Evolutionary conservation across 2,113 vertebrate species (phyloP).

Genomic region (Dicaeum eximium): DNA sequence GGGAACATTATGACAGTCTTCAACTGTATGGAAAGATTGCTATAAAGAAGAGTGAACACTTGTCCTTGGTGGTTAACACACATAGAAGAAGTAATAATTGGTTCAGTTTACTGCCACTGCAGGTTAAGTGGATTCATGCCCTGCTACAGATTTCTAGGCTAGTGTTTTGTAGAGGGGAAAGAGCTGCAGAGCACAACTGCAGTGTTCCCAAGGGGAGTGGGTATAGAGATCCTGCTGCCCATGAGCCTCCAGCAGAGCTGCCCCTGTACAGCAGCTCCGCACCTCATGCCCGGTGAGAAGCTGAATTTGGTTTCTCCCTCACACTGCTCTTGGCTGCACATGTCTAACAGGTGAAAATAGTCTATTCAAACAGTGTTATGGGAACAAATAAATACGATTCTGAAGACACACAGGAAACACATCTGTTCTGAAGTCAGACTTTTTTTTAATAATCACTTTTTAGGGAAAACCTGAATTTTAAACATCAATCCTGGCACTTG

Average conservation of each 20-base stretch:
- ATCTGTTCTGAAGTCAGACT: neutral
- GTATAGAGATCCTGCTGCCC: neutral
- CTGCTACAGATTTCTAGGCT: neutral
- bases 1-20: neutral
- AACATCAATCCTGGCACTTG: neutral
- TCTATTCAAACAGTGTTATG: neutral
- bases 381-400: neutral
- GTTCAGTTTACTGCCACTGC: neutral
- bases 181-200: neutral
- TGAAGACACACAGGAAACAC: neutral
- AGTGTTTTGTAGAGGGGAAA: neutral
- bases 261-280: neutral
- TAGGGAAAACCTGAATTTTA: neutral
- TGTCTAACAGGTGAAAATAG: neutral
- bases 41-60: neutral
- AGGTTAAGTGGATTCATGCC: neutral
- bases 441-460: neutral
- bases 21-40: neutral
- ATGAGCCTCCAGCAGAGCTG: accelerated
- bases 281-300: accelerated
- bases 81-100: neutral
- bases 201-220: neutral
- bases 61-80: neutral
- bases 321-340: neutral
- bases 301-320: neutral